Evolutionary conservation across 2,888 invertebrate species (phyloP), one percentile per base, ranked within the genome.

Genomic region (Prostheceraeus crozeri): DNA sequence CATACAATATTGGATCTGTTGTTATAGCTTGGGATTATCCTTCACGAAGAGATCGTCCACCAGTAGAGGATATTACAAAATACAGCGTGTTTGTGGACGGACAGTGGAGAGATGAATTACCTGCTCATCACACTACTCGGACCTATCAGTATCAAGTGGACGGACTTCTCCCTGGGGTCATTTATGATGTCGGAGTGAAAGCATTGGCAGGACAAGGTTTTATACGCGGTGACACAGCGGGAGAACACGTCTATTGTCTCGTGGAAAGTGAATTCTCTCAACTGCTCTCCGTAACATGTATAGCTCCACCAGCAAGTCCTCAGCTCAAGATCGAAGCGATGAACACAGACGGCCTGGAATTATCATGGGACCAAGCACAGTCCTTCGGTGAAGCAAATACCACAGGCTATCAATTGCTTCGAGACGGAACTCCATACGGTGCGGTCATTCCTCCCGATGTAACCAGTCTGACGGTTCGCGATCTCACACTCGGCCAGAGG

Each of bases 361-460:
- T 76, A 57, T 71, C 71, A 11, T 76, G 76, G 76, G 68, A 70
- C 63, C 68, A 68, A 28, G 74, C 75, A 1, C 73, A 74, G 57
- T 74, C 76, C 63, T 71, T 67, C 61, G 74, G 73, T 8, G 74
- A 74, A 62, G 74, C 72, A 10, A 65, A 64, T n/a, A 68, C 76
- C 19, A 72, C 74, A 11, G 76, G 76, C 25, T 76, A 74, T 65
- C 75, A 75, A 63, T 69, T 76, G 68, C 63, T 76, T 64, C 73
- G 71, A 66, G 70, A 76, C 67, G 72, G 73, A 14, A 69, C 69
- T 40, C 65, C 73, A 11, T 73, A 76, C 62, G 76, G 76, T 3
- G 36, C 31, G 14, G 69, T 73, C 28, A 72, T 76, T 53, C 74
- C 74, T 2, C 67, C 71, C 0, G 73, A 75, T 45, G 72, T 73